phyloP scores from a whole-genome alignment of 2,888 invertebrate species.

The Lepidocyrtoides sp. region DNA sequence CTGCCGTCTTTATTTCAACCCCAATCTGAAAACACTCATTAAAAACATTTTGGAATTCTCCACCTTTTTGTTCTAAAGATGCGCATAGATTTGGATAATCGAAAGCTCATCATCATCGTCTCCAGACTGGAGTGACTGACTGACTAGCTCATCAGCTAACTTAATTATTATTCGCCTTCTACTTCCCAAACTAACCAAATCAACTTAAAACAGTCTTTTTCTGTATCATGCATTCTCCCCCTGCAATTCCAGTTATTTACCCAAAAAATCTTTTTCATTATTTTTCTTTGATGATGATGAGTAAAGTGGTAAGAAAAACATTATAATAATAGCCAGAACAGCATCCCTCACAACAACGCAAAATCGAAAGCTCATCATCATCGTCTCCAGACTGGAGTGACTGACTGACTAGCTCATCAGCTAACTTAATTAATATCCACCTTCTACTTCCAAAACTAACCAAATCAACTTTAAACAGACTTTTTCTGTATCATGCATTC shows the following conservation, averaged over 20 bases:
- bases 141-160: neutral
- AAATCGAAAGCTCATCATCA: no score
- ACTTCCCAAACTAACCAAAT: conserved; percentile 26
- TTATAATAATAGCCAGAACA: conserved; percentile 58
- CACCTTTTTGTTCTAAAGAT: neutral
- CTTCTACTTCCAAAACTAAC: no score
- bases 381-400: neutral
- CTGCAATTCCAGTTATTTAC: conserved; percentile 40
- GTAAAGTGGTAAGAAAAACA: conserved; percentile 46
- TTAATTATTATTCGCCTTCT: no score
- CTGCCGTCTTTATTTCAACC: neutral
- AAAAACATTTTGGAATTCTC: neutral
- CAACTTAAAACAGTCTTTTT: neutral
- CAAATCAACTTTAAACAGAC: neutral
- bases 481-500: conserved; percentile 27
- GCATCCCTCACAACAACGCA: neutral
- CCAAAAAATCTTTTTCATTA: neutral
- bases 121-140: neutral
- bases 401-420: neutral
- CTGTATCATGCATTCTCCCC: conserved; percentile 23
- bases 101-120: no score
- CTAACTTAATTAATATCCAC: conserved; percentile 63
- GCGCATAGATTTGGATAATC: no score
- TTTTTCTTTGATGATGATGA: neutral
- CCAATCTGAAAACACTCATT: conserved; percentile 9